Conservation (phyloP, 1,140 invertebrate genomes). For the Trichomalopsis sarcophagae region DNA sequence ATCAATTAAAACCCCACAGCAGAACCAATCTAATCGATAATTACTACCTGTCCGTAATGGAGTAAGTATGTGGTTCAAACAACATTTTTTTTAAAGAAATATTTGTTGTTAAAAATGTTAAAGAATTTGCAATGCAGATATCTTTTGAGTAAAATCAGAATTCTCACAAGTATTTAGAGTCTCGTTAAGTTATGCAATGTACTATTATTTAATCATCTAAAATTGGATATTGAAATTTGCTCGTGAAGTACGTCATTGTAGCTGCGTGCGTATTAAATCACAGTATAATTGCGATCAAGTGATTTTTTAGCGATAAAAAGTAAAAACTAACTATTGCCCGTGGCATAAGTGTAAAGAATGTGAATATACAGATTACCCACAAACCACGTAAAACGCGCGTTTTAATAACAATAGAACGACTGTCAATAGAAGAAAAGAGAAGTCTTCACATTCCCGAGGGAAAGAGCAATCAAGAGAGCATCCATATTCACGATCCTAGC, state of each 20-base stretch:
- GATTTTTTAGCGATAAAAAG: neutral
- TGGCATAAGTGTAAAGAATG: neutral
- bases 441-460: neutral
- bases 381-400: neutral
- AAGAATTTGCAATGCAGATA: too few relatives aligned
- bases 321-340: neutral
- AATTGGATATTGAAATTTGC: neutral
- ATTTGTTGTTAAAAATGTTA: too few relatives aligned
- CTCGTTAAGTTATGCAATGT: neutral
- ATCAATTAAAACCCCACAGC: neutral
- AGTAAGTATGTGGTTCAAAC: neutral
- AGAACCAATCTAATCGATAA: neutral
- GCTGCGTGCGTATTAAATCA: neutral
- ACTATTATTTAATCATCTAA: neutral
- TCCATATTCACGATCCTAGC: conserved; percentile 19
- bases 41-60: neutral
- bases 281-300: neutral
- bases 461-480: neutral
- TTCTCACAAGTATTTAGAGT: neutral
- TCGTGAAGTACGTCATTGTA: neutral
- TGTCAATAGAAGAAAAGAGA: neutral
- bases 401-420: neutral
- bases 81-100: too few relatives aligned
- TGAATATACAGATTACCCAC: neutral
- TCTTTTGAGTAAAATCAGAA: neutral